A percentile compares a stretch with the other conserved stretches of the same genome.
Evolutionary conservation across 2,797 vertebrate species (phyloP).

Genomic region (Lutjanus campechanus): DNA sequence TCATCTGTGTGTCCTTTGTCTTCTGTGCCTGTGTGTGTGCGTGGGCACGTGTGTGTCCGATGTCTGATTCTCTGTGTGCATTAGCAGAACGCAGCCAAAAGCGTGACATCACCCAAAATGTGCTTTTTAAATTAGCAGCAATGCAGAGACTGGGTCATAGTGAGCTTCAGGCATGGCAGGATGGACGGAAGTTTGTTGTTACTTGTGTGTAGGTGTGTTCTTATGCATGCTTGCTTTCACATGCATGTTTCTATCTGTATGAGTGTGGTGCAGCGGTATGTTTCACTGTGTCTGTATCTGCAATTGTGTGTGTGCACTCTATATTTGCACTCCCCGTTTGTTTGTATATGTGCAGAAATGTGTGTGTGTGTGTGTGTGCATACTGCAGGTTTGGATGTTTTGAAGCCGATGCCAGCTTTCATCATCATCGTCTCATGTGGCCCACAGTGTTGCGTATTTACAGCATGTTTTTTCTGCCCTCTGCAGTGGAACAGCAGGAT

Average conservation of each 20-base stretch:
- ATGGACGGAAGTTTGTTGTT: slow-evolving; percentile 8
- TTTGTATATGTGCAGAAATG: background rate
- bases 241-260: background rate
- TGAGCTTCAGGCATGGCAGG: slow-evolving; percentile 44
- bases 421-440: slow-evolving; percentile 50
- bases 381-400: slow-evolving; percentile 41
- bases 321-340: background rate
- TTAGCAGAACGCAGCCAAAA: slow-evolving; percentile 43
- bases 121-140: slow-evolving; percentile 51
- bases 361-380: background rate
- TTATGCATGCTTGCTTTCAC: background rate
- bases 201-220: background rate
- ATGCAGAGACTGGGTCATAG: slow-evolving; percentile 46
- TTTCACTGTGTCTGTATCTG: background rate
- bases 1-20: slow-evolving; percentile 52
- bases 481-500: slow-evolving; percentile 49
- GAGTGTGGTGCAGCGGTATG: background rate
- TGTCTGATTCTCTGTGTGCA: slow-evolving; percentile 31
- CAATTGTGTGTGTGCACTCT: background rate
- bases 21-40: slow-evolving; percentile 7
- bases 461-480: slow-evolving; percentile 53
- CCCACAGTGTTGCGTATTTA: slow-evolving; percentile 52
- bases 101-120: slow-evolving; percentile 64
- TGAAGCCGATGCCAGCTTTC: slow-evolving; percentile 57
- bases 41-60: slow-evolving; percentile 38